A percentile compares a stretch with the other conserved stretches of the same genome.
Conservation (phyloP, 2,113 vertebrate genomes). For the Rhynchopsitta pachyrhyncha region DNA sequence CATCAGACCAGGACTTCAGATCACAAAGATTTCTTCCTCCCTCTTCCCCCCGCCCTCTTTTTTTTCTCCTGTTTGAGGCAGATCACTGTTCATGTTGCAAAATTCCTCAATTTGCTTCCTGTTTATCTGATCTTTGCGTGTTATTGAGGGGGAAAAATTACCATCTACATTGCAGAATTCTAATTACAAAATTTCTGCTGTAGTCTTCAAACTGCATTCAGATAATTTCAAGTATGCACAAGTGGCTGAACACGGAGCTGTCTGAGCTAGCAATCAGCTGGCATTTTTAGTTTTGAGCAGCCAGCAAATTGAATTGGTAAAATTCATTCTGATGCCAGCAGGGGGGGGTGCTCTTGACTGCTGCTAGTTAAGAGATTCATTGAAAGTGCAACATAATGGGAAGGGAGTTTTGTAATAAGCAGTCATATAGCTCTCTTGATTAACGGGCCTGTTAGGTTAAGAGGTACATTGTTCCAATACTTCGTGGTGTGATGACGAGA, state of each 20-base stretch:
- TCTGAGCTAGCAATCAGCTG: conserved; percentile 64
- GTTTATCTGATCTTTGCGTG: conserved; percentile 63
- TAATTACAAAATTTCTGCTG: conserved; percentile 73
- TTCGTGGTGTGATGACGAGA: not conserved
- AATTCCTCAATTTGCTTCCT: conserved; percentile 58
- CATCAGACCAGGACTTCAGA: not conserved
- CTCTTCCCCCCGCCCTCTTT: not conserved
- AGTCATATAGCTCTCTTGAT: conserved; percentile 58
- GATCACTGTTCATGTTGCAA: conserved; percentile 52
- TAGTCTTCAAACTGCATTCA: conserved; percentile 69
- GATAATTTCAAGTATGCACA: conserved; percentile 65
- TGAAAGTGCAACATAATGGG: conserved; percentile 53
- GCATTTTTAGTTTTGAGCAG: conserved; percentile 64
- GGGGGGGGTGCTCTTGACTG: conserved; percentile 67
- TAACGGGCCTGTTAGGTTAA: conserved; percentile 50
- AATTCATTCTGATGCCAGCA: conserved; percentile 67
- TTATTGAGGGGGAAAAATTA: conserved; percentile 56
- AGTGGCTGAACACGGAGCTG: conserved; percentile 56
- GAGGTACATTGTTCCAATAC: conserved; percentile 38
- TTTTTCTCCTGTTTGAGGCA: not conserved
- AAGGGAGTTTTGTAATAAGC: conserved; percentile 62
- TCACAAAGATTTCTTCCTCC: not conserved
- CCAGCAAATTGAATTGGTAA: conserved; percentile 65
- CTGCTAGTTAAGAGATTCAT: conserved; percentile 51
- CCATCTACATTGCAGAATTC: conserved; percentile 67